Conservation (phyloP, 2,113 vertebrate genomes). For the Genyomyrus donnyi region DNA sequence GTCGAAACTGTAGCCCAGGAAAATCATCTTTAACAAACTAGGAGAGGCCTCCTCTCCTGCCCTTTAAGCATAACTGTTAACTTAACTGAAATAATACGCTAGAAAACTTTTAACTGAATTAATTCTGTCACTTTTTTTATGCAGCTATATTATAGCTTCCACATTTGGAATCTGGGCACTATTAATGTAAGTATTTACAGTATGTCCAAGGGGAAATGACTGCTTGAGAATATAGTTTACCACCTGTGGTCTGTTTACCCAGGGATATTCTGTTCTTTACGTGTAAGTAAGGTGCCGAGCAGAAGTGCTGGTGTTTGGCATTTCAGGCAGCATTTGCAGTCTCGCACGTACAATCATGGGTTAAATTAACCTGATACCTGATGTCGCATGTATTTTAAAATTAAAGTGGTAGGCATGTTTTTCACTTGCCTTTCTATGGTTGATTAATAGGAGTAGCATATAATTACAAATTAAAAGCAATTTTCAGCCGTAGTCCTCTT, state of each 20-base stretch:
- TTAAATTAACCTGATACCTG: neutral
- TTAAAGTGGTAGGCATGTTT: neutral
- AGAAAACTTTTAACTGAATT: neutral
- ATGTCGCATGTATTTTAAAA: neutral
- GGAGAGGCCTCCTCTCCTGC: neutral
- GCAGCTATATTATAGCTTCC: neutral
- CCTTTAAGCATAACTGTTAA: neutral
- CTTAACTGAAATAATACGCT: neutral
- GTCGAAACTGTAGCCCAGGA: neutral
- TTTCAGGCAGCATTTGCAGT: neutral
- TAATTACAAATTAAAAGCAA: neutral
- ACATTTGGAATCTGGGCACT: neutral
- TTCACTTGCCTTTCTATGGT: neutral
- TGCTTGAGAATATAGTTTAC: neutral
- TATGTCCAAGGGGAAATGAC: neutral
- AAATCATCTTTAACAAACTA: neutral
- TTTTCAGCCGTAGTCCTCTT: neutral
- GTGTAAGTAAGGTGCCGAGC: neutral
- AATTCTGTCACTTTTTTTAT: neutral
- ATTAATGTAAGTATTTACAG: neutral
- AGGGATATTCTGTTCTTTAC: neutral
- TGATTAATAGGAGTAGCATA: neutral
- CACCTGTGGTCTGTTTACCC: neutral
- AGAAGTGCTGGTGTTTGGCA: neutral
- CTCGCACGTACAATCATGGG: neutral